Base-by-base conservation (phyloP, 2,888 invertebrate species). In the Eupithecia abbreviata region DNA sequence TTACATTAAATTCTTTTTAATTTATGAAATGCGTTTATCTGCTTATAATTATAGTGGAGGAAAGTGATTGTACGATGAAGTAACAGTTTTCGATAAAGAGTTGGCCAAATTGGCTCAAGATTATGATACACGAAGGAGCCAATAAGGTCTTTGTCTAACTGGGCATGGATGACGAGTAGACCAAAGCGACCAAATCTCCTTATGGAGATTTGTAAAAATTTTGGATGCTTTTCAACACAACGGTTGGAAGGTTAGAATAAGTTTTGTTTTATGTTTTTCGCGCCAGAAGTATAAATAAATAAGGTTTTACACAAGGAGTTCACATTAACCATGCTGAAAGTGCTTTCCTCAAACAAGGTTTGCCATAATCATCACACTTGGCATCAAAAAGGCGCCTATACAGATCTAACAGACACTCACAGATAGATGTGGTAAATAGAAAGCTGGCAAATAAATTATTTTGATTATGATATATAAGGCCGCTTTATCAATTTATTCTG, bases 401-500 rank as follows among this genome's bases (percentile, higher is more conserved):
- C 7, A n/a, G 7, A n/a, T 58, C 58, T 18, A 58, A 58, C 10
- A 62, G 30, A 62, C 3, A 62, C 1, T 62, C 10, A 62, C 10
- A 62, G 10, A 30, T 18, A 30, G 30, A 62, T 62, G 30, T 30
- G 30, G 62, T 58, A 58, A 18, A 18, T 18, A 3, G 58, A n/a
- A n/a, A 58, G 58, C 18, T 13, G 13, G 41, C 15, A 7, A 66
- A 15, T 66, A 42, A 66, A 13, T 15, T 62, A 62, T 15, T 66
- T 13, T 47, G 18, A 47, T 47, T 45, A 18, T n/a, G 47, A 47
- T 47, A 12, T 12, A 69, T 69, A 10, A 45, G 43, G n/a, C n/a
- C 67, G 9, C 47, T 49, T 69, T 69, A 69, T 30, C 69, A 69
- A 69, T 69, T 69, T 47, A 47, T 69, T 47, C 69, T 18, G 30